Percentiles rank a stretch among this genome's conserved stretches.
Conservation (phyloP, 2,113 vertebrate genomes). For the Erpornis zantholeuca region DNA sequence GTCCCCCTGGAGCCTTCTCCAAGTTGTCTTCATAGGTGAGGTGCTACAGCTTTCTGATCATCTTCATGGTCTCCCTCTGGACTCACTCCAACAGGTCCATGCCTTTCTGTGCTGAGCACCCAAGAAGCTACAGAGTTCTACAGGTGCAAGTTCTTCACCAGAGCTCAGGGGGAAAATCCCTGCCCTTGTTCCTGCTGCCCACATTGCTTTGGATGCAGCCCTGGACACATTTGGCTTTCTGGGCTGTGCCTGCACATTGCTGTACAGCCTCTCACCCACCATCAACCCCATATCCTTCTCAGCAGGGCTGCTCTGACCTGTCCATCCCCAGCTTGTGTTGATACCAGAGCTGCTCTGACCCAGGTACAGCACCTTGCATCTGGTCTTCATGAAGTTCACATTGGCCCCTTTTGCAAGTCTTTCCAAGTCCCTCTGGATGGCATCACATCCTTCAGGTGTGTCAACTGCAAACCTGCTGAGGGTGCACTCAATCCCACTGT, state of each 20-base stretch:
- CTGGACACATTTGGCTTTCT: background rate
- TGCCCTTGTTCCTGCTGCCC: background rate
- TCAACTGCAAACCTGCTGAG: background rate
- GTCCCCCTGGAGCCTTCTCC: too few relatives aligned
- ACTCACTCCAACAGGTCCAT: background rate
- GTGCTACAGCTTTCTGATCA: background rate
- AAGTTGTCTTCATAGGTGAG: background rate
- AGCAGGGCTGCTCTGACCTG: background rate
- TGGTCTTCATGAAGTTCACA: background rate
- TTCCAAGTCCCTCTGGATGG: background rate
- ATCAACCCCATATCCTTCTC: background rate
- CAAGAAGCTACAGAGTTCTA: background rate
- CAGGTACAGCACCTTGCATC: background rate
- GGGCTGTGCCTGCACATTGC: background rate
- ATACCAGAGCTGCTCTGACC: background rate
- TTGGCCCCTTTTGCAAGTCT: fast-evolving
- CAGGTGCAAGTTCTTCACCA: background rate
- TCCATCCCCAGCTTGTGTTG: background rate
- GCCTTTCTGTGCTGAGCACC: too few relatives aligned
- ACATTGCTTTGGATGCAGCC: background rate
- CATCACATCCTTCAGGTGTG: background rate
- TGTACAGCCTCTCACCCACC: background rate
- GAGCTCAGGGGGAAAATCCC: background rate
- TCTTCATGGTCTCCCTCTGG: background rate
- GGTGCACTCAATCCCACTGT: background rate